phyloP scores from a whole-genome alignment of 2,797 vertebrate species.

The Huso huso region DNA sequence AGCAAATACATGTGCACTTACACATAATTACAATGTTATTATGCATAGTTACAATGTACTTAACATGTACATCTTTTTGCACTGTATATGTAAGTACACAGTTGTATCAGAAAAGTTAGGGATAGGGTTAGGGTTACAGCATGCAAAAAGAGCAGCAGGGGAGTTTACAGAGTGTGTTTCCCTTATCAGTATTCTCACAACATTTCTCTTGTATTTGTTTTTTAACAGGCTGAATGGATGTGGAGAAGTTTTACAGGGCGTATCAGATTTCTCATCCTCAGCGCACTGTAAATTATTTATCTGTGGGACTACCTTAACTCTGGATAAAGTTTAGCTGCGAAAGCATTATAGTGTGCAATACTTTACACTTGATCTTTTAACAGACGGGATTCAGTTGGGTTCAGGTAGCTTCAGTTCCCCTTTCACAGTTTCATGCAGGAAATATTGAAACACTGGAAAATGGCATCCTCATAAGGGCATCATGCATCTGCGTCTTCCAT shows the following conservation, averaged over 20 bases:
- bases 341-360: constrained; percentile 16
- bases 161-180: no score
- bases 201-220: background rate
- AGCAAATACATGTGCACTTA: background rate
- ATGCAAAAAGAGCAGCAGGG: no score
- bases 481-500: background rate
- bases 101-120: constrained; percentile 17
- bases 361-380: constrained; percentile 1
- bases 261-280: constrained; percentile 38
- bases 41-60: background rate
- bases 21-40: no score
- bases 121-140: no score
- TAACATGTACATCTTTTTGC: background rate
- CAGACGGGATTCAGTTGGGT: no score
- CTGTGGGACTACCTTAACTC: constrained; percentile 23
- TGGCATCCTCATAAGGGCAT: background rate
- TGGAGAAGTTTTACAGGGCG: constrained; percentile 17
- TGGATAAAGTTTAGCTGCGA: constrained; percentile 22
- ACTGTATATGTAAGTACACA: constrained; percentile 1
- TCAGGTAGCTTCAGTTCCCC: no score
- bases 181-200: no score
- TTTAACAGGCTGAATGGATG: constrained; percentile 3
- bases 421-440: background rate
- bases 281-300: constrained; percentile 42
- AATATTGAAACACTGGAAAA: background rate